These are phyloP conservation scores for Lepetodrilus schrolli DNA, from an alignment of 2,888 invertebrate genomes.

Conservation along the genomic window DNA sequence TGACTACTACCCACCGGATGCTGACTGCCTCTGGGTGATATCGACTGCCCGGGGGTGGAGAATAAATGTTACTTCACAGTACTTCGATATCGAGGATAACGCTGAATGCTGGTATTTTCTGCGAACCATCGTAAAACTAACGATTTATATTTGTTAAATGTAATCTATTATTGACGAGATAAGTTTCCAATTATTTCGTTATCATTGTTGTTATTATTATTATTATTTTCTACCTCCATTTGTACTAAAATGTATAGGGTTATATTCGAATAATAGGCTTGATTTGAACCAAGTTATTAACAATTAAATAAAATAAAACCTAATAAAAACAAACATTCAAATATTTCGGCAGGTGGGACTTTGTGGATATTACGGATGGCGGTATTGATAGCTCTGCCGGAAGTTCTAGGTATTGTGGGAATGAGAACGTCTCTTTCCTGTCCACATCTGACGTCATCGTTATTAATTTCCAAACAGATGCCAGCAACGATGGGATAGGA, in stretches of 20 bases:
- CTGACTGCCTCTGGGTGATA: conserved; percentile 48
- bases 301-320: no score
- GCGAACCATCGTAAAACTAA: no score
- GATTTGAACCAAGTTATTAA: no score
- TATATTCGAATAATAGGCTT: no score
- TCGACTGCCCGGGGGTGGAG: conserved; percentile 31
- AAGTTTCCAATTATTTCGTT: no score
- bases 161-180: no score
- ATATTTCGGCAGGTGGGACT: conserved; percentile 43
- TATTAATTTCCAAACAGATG: conserved; percentile 42
- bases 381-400: conserved; percentile 26
- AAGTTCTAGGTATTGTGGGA: conserved; percentile 41
- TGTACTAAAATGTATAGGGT: no score
- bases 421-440: conserved; percentile 31
- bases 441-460: conserved; percentile 38
- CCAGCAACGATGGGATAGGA: conserved; percentile 33
- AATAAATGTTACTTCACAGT: conserved; percentile 39
- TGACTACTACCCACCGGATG: conserved; percentile 39
- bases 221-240: no score
- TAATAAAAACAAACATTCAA: no score
- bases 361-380: conserved; percentile 41
- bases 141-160: no score
- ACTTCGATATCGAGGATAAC: conserved; percentile 44
- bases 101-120: conserved; percentile 45
- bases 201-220: no score